phyloP scores from a whole-genome alignment of 37 sponge, comb jelly and placozoan species.

The Lycopodina hypogea region DNA sequence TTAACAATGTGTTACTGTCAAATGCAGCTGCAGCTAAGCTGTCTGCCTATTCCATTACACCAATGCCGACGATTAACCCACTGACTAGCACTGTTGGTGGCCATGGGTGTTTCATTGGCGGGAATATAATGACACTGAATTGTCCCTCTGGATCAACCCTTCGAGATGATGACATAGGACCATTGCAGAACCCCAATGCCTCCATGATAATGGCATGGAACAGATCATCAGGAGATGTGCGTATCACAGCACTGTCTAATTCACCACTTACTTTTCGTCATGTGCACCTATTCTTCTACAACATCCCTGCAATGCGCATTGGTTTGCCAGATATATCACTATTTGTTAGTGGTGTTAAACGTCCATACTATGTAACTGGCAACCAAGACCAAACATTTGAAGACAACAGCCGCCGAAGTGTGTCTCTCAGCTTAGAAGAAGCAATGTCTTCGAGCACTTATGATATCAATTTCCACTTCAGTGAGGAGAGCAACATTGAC shows the following conservation, averaged over 20 bases:
- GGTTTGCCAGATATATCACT: conserved; percentile 40
- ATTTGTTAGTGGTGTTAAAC: not conserved
- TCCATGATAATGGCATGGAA: conserved; percentile 35
- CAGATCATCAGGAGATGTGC: not conserved
- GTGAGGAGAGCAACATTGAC: not conserved
- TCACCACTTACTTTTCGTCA: conserved; percentile 13
- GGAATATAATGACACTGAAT: not conserved
- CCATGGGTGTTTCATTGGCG: not conserved
- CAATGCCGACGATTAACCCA: no score
- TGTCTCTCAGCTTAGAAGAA: conserved; percentile 23
- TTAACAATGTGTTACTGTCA: no score
- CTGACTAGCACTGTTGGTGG: no score
- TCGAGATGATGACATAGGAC: conserved; percentile 11
- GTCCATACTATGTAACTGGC: conserved; percentile 22
- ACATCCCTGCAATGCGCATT: conserved; percentile 34
- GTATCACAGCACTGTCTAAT: not conserved
- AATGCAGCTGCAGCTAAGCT: no score
- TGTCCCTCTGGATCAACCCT: not conserved
- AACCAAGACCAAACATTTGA: conserved; percentile 33
- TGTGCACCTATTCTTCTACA: conserved; percentile 55
- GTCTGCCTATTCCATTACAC: no score
- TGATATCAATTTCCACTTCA: conserved; percentile 7
- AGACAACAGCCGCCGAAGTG: conserved; percentile 24
- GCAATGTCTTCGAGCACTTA: not conserved
- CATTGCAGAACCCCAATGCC: not conserved